phyloP scores from a whole-genome alignment of 37 sponge, comb jelly and placozoan species.

The Aphrocallistes beatrix region DNA sequence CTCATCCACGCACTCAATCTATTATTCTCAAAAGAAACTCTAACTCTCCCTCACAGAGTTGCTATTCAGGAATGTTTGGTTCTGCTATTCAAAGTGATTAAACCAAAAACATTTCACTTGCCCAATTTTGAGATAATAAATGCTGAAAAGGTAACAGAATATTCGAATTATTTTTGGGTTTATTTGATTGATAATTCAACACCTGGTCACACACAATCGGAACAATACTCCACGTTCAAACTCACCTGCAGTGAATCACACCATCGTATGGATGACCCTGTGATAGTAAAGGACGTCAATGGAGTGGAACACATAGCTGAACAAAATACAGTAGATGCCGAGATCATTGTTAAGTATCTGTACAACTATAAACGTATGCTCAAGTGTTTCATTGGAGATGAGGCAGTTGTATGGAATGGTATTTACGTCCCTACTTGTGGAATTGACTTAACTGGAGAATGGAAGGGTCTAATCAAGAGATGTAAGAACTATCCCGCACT shows the following conservation, averaged over 20 bases:
- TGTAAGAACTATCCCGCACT: background rate
- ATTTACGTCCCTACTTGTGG: background rate
- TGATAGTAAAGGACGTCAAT: background rate
- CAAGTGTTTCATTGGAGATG: background rate
- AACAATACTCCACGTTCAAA: background rate
- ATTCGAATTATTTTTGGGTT: background rate
- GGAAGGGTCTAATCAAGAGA: background rate
- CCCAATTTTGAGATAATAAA: no score
- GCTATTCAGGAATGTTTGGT: background rate
- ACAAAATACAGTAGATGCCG: no score
- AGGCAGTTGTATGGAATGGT: background rate
- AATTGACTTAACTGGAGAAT: background rate
- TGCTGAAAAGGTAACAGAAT: background rate
- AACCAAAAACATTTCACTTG: no score
- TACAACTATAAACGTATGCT: background rate
- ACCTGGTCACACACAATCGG: background rate
- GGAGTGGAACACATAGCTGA: background rate
- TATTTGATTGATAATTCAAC: background rate
- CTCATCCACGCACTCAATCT: background rate
- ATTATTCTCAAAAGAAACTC: background rate
- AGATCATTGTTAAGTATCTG: no score
- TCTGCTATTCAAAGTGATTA: background rate
- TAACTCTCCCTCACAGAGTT: background rate
- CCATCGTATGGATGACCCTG: background rate
- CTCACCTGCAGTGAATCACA: background rate